These are phyloP conservation scores for Aphaenogaster rudis DNA, from an alignment of 1,140 invertebrate species.

Conservation along the genomic window DNA sequence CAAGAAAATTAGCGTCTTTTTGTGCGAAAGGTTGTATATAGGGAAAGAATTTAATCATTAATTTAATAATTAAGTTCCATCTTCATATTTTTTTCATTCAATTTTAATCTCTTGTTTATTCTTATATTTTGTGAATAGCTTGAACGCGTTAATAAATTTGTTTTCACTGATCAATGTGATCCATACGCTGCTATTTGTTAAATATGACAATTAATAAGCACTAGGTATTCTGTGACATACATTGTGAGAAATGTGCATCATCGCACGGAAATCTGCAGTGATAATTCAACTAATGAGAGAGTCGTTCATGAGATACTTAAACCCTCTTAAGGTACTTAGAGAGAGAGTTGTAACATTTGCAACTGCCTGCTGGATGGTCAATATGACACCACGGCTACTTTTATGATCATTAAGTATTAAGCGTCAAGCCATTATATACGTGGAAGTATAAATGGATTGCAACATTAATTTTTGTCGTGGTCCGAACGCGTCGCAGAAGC, in stretches of 20 bases:
- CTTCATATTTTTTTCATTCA: neutral
- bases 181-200: neutral
- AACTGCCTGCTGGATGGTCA: neutral
- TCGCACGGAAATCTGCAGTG: neutral
- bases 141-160: neutral
- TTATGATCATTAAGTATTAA: slow-evolving; percentile 31
- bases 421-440: neutral
- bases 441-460: neutral
- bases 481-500: neutral
- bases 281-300: slow-evolving; percentile 16
- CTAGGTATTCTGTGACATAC: no score
- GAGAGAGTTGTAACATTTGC: slow-evolving; percentile 32
- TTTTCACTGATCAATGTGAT: neutral
- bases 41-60: neutral
- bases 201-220: slow-evolving; percentile 11
- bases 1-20: neutral
- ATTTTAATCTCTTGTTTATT: neutral
- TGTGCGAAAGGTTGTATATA: neutral
- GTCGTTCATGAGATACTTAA: slow-evolving; percentile 4
- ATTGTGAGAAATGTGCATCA: neutral
- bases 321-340: neutral
- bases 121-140: neutral
- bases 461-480: neutral
- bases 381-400: slow-evolving; percentile 10
- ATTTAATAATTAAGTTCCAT: slow-evolving; percentile 12